A percentile compares a stretch with the other conserved stretches of the same genome.
These are phyloP conservation scores for Drosophila helvetica DNA, from an alignment of 2,888 invertebrate species.

Conservation along the genomic window DNA sequence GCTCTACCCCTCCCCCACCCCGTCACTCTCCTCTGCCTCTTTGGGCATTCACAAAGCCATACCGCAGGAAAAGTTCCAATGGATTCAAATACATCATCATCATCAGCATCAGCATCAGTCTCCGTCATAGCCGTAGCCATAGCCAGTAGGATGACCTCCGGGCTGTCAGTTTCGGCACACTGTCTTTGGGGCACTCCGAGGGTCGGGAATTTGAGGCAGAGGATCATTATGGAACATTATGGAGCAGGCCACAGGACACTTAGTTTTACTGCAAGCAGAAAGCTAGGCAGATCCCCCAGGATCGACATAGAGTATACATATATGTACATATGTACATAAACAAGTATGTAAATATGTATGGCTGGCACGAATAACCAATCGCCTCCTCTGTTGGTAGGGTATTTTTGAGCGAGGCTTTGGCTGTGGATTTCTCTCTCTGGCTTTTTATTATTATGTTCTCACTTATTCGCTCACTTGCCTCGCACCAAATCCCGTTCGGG, in stretches of 20 bases:
- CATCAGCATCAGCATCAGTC: constrained; percentile 19
- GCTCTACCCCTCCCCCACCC: neutral
- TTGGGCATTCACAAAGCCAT: constrained; percentile 10
- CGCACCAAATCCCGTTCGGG: neutral
- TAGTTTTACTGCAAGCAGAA: no score
- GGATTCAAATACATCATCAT: constrained; percentile 17
- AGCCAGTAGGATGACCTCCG: no score
- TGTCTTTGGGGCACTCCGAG: no score
- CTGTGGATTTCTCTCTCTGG: neutral
- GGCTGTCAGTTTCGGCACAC: no score
- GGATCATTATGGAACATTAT: no score
- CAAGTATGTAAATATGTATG: no score
- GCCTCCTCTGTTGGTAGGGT: neutral
- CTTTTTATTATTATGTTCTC: constrained; percentile 25
- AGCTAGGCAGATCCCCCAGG: no score
- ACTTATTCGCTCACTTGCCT: constrained; percentile 6
- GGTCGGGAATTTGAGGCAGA: no score
- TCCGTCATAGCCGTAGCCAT: neutral
- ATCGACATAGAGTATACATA: no score
- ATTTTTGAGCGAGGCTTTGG: neutral
- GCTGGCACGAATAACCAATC: no score
- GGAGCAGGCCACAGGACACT: no score
- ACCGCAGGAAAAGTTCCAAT: constrained; percentile 39
- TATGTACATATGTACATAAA: no score
- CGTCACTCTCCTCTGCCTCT: neutral